A percentile compares a stretch with the other conserved stretches of the same genome.
Conservation (phyloP, 2,797 vertebrate species). For the Pipistrellus kuhlii region DNA sequence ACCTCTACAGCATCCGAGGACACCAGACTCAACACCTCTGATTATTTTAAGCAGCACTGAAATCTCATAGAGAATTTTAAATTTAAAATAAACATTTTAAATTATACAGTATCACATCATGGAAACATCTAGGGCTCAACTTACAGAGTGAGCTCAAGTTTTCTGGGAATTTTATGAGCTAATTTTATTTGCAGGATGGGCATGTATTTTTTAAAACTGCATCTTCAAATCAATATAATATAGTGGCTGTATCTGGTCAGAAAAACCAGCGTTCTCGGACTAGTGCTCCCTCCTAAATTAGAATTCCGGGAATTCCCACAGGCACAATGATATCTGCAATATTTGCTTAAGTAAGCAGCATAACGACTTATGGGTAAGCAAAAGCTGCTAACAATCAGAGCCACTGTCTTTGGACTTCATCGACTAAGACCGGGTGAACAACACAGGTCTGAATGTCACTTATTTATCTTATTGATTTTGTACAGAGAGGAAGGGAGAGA, state of each 20-base stretch:
- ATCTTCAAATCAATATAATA: background rate
- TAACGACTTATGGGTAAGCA: background rate
- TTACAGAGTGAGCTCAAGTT: background rate
- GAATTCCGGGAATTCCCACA: background rate
- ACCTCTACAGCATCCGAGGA: background rate
- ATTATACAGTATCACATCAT: background rate
- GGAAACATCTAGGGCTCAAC: background rate
- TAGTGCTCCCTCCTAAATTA: background rate
- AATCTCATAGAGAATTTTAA: background rate
- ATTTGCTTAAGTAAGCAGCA: background rate
- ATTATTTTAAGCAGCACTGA: background rate
- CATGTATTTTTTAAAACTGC: background rate
- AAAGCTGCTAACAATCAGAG: background rate
- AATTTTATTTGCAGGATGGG: background rate
- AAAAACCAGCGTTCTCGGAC: background rate
- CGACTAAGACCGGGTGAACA: fast-evolving
- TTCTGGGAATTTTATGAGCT: background rate
- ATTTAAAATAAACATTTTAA: background rate
- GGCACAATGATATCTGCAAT: background rate
- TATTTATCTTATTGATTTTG: background rate
- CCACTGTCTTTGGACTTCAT: background rate
- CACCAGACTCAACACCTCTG: background rate
- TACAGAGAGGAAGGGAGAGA: too few species aligned
- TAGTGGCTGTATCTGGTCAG: background rate
- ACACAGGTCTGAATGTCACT: background rate